A percentile compares a stretch with the other conserved stretches of the same genome.
Conservation (phyloP, 1,140 invertebrate species). For the Galleria mellonella region DNA sequence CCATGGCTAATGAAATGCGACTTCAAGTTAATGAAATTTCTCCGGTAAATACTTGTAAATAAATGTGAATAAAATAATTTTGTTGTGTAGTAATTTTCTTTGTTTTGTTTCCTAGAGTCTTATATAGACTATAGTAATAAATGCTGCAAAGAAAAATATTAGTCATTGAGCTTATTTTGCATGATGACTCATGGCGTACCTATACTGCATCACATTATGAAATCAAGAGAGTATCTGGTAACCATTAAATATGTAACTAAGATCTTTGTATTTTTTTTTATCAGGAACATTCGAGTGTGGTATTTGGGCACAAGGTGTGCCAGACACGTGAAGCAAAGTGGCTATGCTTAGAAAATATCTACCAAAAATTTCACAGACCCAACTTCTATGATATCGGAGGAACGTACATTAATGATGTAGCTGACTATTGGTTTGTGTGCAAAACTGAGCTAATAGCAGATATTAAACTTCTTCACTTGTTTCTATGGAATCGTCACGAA, state of each 20-base stretch:
- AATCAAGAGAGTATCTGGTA: no score
- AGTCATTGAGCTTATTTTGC: no score
- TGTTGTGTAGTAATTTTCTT: not conserved
- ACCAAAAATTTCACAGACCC: constrained; percentile 45
- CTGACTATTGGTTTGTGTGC: constrained; percentile 49
- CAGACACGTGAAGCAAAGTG: constrained; percentile 45
- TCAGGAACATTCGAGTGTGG: constrained; percentile 26
- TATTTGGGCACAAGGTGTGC: constrained; percentile 29
- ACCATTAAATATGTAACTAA: no score
- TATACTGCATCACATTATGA: no score
- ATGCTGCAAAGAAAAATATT: no score
- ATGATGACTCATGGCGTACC: no score
- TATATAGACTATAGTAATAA: no score
- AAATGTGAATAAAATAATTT: not conserved
- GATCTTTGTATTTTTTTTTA: constrained; percentile 8
- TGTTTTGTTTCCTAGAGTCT: no score
- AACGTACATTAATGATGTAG: constrained; percentile 38
- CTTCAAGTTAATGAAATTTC: not conserved
- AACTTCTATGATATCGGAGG: constrained; percentile 61
- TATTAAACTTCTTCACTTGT: constrained; percentile 46
- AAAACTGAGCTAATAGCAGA: constrained; percentile 41
- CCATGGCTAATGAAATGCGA: constrained; percentile 3
- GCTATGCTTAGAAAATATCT: constrained; percentile 45
- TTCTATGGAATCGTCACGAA: constrained; percentile 34
- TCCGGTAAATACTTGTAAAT: not conserved